Evolutionary conservation across 2,888 invertebrate genomes (phyloP), one percentile per base, ranked within the genome.

Genomic region (Biston betularia): DNA sequence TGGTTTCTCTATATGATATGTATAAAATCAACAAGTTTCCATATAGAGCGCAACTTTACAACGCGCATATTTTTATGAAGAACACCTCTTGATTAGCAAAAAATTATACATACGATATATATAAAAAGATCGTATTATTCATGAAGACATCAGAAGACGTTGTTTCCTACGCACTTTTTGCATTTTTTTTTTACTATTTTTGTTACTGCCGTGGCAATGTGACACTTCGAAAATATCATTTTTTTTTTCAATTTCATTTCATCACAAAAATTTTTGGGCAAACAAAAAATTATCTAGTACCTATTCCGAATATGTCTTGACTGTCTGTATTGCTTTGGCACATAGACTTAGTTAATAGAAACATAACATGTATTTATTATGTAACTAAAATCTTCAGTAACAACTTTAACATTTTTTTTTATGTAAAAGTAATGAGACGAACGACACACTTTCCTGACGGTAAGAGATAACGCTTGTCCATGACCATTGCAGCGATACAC

Each of bases 61-160:
- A 46, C 46, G 33, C n/a, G 52, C 46, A 57, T 15, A 44, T 63
- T 0, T 56, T 14, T 49, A 49, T 57, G 14, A 57, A 63, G 63
- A 65, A 68, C 70, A 68, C 65, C 69, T 69, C 69, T 72, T 59
- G 61, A 63, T 55, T 45, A 10, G 9, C 33, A 38, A 57, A 52
- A 63, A 63, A 63, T 14, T 6, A 55, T 33, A 33, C 15, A 11
- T 45, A 42, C 9, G n/a, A 44, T 33, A 5, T 42, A 44, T 33
- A 5, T 42, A 58, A 49, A 57, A 58, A 33, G 57, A 58, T 40
- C 40, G 49, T 33, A n/a, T 57, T 34, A 40, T 58, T 56, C 35
- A 57, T 49, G 44, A 38, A 15, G 38, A 40, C n/a, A 49, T n/a
- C 15, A 12, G 24, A 58, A 48, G 48, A 57, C 10, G 5, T 7